Percentiles rank a stretch among this genome's conserved stretches.
Evolutionary conservation across 2,888 invertebrate species (phyloP).

Genomic region (Pteria penguin): DNA sequence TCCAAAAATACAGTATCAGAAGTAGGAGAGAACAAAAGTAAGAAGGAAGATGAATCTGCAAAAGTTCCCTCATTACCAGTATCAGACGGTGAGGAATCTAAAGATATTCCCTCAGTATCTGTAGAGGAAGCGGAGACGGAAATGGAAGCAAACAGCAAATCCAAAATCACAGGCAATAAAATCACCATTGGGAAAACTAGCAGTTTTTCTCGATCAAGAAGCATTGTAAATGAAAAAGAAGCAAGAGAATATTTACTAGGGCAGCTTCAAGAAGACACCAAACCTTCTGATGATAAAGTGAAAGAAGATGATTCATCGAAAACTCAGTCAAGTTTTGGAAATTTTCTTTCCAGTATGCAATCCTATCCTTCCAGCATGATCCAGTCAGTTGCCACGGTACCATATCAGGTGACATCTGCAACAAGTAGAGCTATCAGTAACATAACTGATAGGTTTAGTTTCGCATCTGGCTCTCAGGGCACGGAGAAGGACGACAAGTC

Average conservation of each 20-base stretch:
- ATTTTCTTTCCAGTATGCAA: slow-evolving; percentile 29
- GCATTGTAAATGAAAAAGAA: slow-evolving; percentile 88
- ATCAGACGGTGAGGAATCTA: no score
- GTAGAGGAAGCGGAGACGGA: neutral
- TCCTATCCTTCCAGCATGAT: slow-evolving; percentile 28
- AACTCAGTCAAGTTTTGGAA: slow-evolving; percentile 4
- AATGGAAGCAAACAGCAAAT: neutral
- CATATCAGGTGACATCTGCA: slow-evolving; percentile 61
- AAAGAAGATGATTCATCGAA: neutral
- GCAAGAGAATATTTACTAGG: slow-evolving; percentile 88
- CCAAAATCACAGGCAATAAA: neutral
- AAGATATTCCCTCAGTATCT: no score
- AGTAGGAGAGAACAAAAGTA: neutral
- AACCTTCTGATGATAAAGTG: neutral
- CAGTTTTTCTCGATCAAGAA: slow-evolving; percentile 45
- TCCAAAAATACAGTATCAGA: no score
- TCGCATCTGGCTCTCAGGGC: neutral
- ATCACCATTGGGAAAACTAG: no score
- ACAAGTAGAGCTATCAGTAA: slow-evolving; percentile 50
- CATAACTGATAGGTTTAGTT: neutral
- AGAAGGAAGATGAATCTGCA: no score
- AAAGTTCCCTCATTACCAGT: no score
- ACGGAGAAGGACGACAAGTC: slow-evolving; percentile 37
- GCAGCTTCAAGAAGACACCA: slow-evolving; percentile 80
- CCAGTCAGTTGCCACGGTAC: slow-evolving; percentile 28